Evolutionary conservation across 2,888 invertebrate genomes (phyloP).

Genomic region (Antitype chi): DNA sequence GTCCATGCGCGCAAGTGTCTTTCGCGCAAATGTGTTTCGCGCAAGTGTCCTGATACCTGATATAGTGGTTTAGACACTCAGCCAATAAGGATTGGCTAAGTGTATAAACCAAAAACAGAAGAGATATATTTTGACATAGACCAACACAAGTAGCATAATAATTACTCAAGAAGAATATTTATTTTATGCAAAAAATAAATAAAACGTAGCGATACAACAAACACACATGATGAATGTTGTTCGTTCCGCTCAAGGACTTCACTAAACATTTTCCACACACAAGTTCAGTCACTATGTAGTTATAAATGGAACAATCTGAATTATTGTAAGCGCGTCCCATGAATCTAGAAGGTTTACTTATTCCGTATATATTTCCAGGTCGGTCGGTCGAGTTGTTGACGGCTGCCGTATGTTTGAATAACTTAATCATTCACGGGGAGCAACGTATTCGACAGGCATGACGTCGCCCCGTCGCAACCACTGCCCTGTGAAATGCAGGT

Average conservation of each 20-base stretch:
- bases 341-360: conserved; percentile 31
- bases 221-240: conserved; percentile 9
- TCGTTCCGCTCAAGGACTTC: conserved; percentile 10
- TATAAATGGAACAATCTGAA: conserved; percentile 10
- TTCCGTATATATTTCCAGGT: conserved; percentile 19
- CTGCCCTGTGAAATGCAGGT: conserved; percentile 14
- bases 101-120: no score
- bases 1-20: no score
- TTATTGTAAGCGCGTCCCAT: not conserved
- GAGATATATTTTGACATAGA: conserved; percentile 2
- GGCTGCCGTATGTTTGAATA: conserved; percentile 7
- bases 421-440: conserved; percentile 5
- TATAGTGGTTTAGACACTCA: no score
- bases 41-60: no score
- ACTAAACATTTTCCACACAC: not conserved
- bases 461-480: not conserved
- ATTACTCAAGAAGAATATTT: not conserved
- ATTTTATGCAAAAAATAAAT: not conserved
- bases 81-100: no score
- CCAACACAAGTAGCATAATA: not conserved
- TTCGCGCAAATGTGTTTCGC: no score
- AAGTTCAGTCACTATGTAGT: conserved; percentile 3
- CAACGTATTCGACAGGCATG: not conserved
- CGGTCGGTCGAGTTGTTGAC: conserved; percentile 5
- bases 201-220: not conserved